Evolutionary conservation across 2,888 invertebrate species (phyloP).

Genomic region (Leptinotarsa peninsularis): DNA sequence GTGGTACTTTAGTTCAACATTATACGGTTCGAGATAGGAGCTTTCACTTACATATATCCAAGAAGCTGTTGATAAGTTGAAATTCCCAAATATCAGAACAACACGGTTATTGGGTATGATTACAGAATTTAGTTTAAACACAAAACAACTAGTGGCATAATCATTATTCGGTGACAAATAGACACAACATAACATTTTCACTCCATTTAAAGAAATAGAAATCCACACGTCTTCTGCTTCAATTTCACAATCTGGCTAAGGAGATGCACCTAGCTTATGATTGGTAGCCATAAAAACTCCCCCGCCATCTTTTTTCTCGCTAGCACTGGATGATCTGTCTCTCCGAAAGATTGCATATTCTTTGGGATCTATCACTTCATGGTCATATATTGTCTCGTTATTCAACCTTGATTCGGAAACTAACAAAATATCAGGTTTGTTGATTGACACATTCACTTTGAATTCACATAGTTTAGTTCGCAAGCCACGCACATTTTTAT

Average conservation of each 20-base stretch:
- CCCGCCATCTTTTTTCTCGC: constrained; percentile 26
- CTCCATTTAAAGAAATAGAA: neutral
- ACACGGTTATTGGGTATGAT: constrained; percentile 7
- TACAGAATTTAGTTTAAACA: constrained; percentile 9
- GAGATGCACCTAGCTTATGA: constrained; percentile 19
- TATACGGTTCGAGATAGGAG: neutral
- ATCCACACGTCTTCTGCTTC: constrained; percentile 27
- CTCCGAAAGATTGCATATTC: constrained; percentile 31
- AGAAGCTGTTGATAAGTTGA: neutral
- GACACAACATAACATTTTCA: constrained; percentile 12
- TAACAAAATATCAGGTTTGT: constrained; percentile 27
- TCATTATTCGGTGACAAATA: constrained; percentile 24
- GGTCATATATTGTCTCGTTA: constrained; percentile 20
- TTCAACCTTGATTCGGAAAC: constrained; percentile 31
- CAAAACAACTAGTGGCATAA: constrained; percentile 11
- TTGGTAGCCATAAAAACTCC: constrained; percentile 32
- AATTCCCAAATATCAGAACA: constrained; percentile 1
- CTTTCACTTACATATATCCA: neutral
- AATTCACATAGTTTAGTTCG: constrained; percentile 26
- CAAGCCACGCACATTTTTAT: neutral
- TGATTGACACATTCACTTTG: constrained; percentile 24
- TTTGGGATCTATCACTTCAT: constrained; percentile 26
- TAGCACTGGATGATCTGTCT: constrained; percentile 27
- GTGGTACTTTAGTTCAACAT: neutral
- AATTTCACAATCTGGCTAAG: constrained; percentile 13